Evolutionary conservation across 2,888 invertebrate species (phyloP).

Genomic region (Enchytraeus crypticus): DNA sequence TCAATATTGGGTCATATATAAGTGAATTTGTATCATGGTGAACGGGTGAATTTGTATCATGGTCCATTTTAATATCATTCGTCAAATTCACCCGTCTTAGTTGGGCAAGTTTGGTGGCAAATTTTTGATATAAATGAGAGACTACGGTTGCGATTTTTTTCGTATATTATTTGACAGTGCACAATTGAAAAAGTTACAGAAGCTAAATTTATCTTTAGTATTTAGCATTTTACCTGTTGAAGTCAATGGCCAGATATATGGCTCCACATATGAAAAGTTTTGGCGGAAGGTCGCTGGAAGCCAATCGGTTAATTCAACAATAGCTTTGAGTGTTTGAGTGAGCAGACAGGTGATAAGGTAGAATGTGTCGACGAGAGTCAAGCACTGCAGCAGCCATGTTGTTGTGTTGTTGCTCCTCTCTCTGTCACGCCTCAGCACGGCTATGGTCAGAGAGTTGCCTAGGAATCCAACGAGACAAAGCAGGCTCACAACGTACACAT

Average conservation of each 20-base stretch:
- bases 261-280: slow-evolving; percentile 13
- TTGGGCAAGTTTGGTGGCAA: no score
- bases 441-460: slow-evolving; percentile 24
- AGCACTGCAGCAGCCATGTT: slow-evolving; percentile 24
- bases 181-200: no score
- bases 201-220: no score
- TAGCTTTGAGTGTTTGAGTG: slow-evolving; percentile 22
- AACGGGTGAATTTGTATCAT: no score
- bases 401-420: slow-evolving; percentile 22
- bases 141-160: no score
- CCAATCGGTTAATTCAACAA: slow-evolving; percentile 22
- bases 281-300: slow-evolving; percentile 8
- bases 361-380: slow-evolving; percentile 24
- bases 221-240: background rate
- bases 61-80: no score
- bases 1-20: no score
- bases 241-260: slow-evolving; percentile 21
- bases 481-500: slow-evolving; percentile 22
- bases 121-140: no score
- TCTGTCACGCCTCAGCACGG: slow-evolving; percentile 21
- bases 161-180: no score
- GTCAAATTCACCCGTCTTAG: no score
- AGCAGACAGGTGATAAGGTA: slow-evolving; percentile 27
- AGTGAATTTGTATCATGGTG: no score
- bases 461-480: slow-evolving; percentile 24